These are phyloP conservation scores for Yasuhikotakia modesta DNA, from an alignment of 2,797 vertebrate genomes.

Conservation along the genomic window DNA sequence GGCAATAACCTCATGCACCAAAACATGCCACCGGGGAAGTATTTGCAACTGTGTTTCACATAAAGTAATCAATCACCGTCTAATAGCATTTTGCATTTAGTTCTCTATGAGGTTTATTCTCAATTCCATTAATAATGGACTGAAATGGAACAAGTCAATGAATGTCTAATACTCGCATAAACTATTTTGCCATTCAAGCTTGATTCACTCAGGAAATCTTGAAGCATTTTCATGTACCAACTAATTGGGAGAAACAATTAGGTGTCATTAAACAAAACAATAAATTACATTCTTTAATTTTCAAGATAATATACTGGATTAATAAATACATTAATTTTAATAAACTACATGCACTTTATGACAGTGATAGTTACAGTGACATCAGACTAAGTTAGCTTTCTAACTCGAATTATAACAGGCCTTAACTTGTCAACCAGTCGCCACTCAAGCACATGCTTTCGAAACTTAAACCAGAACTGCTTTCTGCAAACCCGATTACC, in stretches of 20 bases:
- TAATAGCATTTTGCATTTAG: slow-evolving; percentile 34
- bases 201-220: not conserved
- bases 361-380: not conserved
- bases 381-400: not conserved
- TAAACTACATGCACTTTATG: too few species aligned
- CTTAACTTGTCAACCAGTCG: not conserved
- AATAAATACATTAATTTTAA: not conserved
- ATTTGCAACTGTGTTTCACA: slow-evolving; percentile 36
- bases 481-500: too few species aligned
- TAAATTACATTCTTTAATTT: not conserved
- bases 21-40: slow-evolving; percentile 49
- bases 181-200: not conserved
- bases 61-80: slow-evolving; percentile 38
- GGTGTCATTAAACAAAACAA: too few species aligned
- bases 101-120: slow-evolving; percentile 32
- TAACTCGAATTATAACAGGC: not conserved
- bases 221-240: not conserved
- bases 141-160: not conserved
- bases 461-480: not conserved
- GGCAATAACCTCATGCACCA: slow-evolving; percentile 3
- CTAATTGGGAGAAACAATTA: not conserved
- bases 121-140: slow-evolving; percentile 44
- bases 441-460: slow-evolving; percentile 34
- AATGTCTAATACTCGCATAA: not conserved
- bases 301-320: not conserved